Evolutionary conservation across 2,888 invertebrate genomes (phyloP).

Genomic region (Atethmia centrago): DNA sequence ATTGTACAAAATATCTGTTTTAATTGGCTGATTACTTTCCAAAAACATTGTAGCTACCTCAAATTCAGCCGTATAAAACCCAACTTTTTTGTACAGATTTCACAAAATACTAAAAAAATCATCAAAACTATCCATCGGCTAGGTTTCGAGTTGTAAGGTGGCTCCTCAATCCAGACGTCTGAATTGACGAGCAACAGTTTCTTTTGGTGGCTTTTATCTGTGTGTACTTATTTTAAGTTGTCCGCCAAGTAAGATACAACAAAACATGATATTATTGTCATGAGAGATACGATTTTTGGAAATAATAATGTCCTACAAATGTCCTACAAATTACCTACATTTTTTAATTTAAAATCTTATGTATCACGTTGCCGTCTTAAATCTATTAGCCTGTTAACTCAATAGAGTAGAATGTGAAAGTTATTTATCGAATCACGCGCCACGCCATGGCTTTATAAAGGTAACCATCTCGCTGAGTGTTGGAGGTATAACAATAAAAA

Average conservation of each 20-base stretch:
- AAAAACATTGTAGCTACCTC: too few relatives aligned
- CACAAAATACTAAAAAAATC: too few relatives aligned
- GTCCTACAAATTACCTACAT: background rate
- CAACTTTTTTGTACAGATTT: too few relatives aligned
- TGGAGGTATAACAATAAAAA: conserved; percentile 19
- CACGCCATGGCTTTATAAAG: conserved; percentile 17
- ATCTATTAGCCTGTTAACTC: background rate
- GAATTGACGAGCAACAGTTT: too few relatives aligned
- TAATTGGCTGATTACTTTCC: too few relatives aligned
- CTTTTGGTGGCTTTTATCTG: background rate
- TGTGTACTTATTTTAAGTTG: background rate
- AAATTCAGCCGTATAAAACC: too few relatives aligned
- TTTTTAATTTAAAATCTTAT: background rate
- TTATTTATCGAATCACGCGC: conserved; percentile 30
- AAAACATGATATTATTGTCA: too few relatives aligned
- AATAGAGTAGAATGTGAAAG: background rate
- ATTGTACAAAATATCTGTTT: too few relatives aligned
- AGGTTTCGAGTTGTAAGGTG: too few relatives aligned
- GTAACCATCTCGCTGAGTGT: conserved; percentile 17
- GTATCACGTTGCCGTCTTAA: conserved; percentile 14
- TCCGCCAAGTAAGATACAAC: background rate
- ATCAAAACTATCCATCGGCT: too few relatives aligned
- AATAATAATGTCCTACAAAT: background rate
- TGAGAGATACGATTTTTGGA: background rate
- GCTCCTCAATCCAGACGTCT: too few relatives aligned